Evolutionary conservation across 2,113 vertebrate genomes (phyloP), one percentile per base, ranked within the genome.

Genomic region (Sula dactylatra): DNA sequence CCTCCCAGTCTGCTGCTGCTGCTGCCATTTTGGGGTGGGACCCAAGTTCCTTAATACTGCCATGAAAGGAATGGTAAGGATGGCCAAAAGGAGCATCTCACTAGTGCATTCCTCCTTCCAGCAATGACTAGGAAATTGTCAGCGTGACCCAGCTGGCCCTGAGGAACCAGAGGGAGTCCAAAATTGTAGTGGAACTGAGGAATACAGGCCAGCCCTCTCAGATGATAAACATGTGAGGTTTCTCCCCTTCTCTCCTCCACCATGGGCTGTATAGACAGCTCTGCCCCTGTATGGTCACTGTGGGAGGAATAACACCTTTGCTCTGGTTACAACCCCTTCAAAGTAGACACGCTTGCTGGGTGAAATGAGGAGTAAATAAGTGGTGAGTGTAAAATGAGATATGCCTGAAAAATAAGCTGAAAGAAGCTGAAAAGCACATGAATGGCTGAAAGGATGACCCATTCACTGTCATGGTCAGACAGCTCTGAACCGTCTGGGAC

Each of bases 351-450:
- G 21, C 29, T 61, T 0, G 0, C n/a, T 83, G 79, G 36, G 55
- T 81, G 61, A 69, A 62, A 52, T 55, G 77, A 89, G 54, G 59
- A 76, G 65, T 45, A 32, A 76, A 72, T 61, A 32, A 76, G 76
- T 56, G 74, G 25, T 24, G 71, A 86, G 70, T 59, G 78, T 77
- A 88, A 86, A 94, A 34, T 74, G 85, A 86, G 67, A 81, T 56
- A 44, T 58, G 64, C 17, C 47, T 55, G 74, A 42, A 88, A 94
- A 90, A 72, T 70, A 73, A 82, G 42, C 44, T 96, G 89, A 91
- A 95, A 76, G 84, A 87, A 91, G 76, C 85, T 87, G 45, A 80
- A 82, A 59, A 93, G 79, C 84, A 88, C 65, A 76, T 94, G 94
- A 95, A 86, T 91, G 47, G 65, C 58, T 45, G 85, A 86, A 66